Base-by-base conservation (phyloP, 1,140 invertebrate species). In the Sitobion miscanthi region DNA sequence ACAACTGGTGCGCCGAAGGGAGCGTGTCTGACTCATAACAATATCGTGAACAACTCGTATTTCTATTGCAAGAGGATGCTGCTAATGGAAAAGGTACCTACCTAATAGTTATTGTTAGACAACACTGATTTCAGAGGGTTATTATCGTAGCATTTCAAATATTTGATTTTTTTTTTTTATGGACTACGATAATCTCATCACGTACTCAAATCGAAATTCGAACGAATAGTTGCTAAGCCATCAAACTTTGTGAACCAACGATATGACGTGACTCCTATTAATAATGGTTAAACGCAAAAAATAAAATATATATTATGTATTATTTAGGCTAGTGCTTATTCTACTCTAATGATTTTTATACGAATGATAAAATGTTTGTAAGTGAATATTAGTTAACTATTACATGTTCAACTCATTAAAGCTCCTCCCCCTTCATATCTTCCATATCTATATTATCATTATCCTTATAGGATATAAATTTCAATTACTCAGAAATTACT, bases 1-100 rank as follows among this genome's bases (percentile, higher is more conserved):
- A 98, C 98, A 9, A 98, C 97, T 87, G 98, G 98, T 1, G 96
- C 96, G 57, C 98, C 99, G 2, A 99, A 99, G 95, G 99, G 98
- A 23, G 97, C 97, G 0, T 95, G 97, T 0, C 95, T 99, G 8
- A 97, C 97, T 1, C 98, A 99, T 95, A 96, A 97, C 94, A 97
- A 97, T 93, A 95, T 98, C 17, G 96, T 99, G 0, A 99, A 99
- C 95, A 99, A 99, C 95, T 96, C 97, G 9, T 97, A 96, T 90
- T 94, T 94, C 42, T 94, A 94, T 45, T 94, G 94, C 11, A 94
- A 94, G 90, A 93, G 94, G 45, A 88, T 94, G 54, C 42, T 87
- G 2, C 93, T 94, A 6, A 35, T 91, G 35, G 38, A 90, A 52
- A 94, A 94, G 94, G 94, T 94, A 94, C 49, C 30, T 83, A 87